phyloP scores from a whole-genome alignment of 2,797 vertebrate species.

The Hoplostethus atlanticus region DNA sequence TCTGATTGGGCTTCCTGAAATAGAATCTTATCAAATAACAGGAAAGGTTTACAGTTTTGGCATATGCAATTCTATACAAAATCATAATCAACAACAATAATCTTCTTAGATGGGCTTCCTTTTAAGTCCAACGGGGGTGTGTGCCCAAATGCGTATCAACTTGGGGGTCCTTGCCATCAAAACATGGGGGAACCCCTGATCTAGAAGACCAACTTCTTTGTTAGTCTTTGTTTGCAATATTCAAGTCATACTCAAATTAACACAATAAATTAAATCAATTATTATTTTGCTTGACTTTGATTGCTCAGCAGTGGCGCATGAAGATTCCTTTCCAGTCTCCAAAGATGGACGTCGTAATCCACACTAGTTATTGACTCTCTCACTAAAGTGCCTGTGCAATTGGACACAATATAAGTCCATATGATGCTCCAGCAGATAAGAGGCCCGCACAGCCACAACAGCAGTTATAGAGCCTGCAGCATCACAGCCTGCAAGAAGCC shows the following conservation, averaged over 20 bases:
- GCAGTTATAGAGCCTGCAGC: constrained; percentile 62
- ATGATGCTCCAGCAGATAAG: constrained; percentile 72
- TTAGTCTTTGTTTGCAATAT: neutral
- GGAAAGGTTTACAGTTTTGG: too few relatives aligned
- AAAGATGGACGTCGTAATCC: constrained; percentile 39
- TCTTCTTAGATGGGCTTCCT: too few relatives aligned
- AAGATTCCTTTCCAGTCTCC: constrained; percentile 1
- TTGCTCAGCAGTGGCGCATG: constrained; percentile 15
- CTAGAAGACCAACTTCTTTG: neutral
- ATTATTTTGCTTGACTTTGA: neutral
- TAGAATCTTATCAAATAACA: too few relatives aligned
- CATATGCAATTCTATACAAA: too few relatives aligned
- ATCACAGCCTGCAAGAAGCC: constrained; percentile 61
- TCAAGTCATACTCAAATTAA: neutral
- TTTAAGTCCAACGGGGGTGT: too few relatives aligned
- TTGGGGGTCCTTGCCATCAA: too few relatives aligned
- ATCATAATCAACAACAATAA: too few relatives aligned
- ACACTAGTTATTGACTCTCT: constrained; percentile 25
- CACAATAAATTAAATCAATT: too few relatives aligned
- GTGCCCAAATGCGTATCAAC: too few relatives aligned
- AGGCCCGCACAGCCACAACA: constrained; percentile 67
- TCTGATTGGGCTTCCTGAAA: too few relatives aligned
- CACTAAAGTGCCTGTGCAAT: constrained; percentile 62
- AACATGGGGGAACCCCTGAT: too few relatives aligned
- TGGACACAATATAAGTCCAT: constrained; percentile 71